Percentiles rank a stretch among this genome's conserved stretches.
Evolutionary conservation across 2,113 vertebrate genomes (phyloP).

Genomic region (Monopterus albus): DNA sequence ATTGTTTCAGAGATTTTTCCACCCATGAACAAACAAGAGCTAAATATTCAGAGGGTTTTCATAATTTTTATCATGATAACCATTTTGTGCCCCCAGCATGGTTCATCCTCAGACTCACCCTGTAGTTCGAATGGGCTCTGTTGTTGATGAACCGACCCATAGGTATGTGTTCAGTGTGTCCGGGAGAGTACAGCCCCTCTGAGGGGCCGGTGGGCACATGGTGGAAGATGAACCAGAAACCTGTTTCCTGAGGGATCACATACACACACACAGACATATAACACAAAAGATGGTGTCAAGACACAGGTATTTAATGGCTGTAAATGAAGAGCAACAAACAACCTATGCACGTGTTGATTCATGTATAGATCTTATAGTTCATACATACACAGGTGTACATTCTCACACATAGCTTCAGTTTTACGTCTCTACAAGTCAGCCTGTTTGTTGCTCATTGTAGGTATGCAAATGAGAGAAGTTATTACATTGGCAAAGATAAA

Average conservation of each 20-base stretch:
- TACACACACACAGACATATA: conserved; percentile 30
- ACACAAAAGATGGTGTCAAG: background rate
- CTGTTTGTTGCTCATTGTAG: conserved; percentile 32
- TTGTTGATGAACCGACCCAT: conserved; percentile 95
- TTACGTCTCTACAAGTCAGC: conserved; percentile 2
- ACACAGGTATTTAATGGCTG: background rate
- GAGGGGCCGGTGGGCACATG: conserved; percentile 95
- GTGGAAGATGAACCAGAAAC: conserved; percentile 98
- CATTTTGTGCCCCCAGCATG: too few relatives aligned
- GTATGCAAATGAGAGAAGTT: conserved; percentile 52
- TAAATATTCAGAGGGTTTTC: too few relatives aligned
- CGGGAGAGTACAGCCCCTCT: conserved; percentile 90
- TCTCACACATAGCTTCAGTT: background rate
- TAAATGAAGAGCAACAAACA: background rate
- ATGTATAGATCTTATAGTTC: background rate
- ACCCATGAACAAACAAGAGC: too few relatives aligned
- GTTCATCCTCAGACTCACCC: conserved; percentile 82
- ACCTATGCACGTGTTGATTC: background rate
- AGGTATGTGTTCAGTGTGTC: conserved; percentile 90
- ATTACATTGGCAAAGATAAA: conserved; percentile 29
- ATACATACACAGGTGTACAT: background rate
- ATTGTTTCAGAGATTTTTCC: background rate
- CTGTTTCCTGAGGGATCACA: conserved; percentile 88
- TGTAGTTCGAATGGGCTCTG: conserved; percentile 96
- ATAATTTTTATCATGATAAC: too few relatives aligned